Evolutionary conservation across 2,888 invertebrate genomes (phyloP).

Genomic region (Synanthedon tipuliformis): DNA sequence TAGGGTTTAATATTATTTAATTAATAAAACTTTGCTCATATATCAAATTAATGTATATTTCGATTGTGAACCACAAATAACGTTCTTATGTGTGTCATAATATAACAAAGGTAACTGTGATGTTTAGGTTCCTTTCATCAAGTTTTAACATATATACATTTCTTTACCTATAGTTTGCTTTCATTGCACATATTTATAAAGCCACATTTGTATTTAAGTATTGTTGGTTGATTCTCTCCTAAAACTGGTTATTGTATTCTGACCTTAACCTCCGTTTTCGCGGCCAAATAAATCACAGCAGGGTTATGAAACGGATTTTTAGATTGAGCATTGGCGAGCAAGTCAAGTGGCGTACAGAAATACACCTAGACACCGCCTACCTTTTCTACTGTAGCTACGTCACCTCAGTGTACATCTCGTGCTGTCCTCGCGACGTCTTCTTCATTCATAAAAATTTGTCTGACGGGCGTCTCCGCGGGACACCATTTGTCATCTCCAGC

Average conservation of each 20-base stretch:
- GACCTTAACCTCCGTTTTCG: constrained; percentile 40
- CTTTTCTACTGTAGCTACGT: constrained; percentile 51
- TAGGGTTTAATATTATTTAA: too few species aligned
- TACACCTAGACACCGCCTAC: constrained; percentile 51
- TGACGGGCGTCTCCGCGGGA: constrained; percentile 11
- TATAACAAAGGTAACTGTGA: too few species aligned
- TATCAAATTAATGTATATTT: too few species aligned
- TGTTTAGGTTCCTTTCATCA: too few species aligned
- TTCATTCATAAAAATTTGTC: constrained; percentile 33
- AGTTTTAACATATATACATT: too few species aligned
- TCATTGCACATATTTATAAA: too few species aligned
- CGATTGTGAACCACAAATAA: too few species aligned
- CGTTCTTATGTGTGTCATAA: too few species aligned
- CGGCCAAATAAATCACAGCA: constrained; percentile 48
- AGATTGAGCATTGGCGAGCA: constrained; percentile 48
- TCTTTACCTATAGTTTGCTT: too few species aligned
- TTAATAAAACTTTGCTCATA: too few species aligned
- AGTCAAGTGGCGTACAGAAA: constrained; percentile 59
- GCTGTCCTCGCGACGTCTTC: constrained; percentile 20
- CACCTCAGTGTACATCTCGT: constrained; percentile 33
- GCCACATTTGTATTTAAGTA: too few species aligned
- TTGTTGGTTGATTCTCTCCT: too few species aligned
- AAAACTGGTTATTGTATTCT: constrained; percentile 3
- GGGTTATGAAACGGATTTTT: constrained; percentile 55
- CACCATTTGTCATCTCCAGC: constrained; percentile 14